Evolutionary conservation across 2,888 invertebrate genomes (phyloP), one percentile per base, ranked within the genome.

Genomic region (Andrena bucephala): DNA sequence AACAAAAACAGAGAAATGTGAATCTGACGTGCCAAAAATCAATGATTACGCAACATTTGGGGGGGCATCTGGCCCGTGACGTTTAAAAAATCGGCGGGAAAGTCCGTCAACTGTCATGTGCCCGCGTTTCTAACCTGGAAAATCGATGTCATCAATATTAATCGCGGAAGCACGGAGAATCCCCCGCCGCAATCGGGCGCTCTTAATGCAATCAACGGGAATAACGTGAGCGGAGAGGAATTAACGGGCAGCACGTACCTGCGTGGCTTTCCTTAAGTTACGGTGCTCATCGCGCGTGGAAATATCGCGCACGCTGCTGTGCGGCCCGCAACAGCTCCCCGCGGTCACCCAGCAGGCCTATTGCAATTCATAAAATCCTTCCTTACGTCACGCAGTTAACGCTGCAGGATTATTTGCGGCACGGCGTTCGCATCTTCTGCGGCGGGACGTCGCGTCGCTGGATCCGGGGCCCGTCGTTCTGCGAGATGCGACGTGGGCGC

Each of bases 1-100:
- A 27, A 8, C 4, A 5, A 57, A 13, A 10, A 5, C 13, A 20
- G 0, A 13, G 29, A 3, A 8, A 50, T 70, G 60, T 20, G 24
- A 70, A 70, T 70, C 48, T 29, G 36, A 20, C 59, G 8, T 7
- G 0, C 48, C 7, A 60, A 60, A 70, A 31, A 70, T 70, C 48
- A 8, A 65, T 16, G 16, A 60, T 59, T 20, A 20, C 59, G 36
- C 20, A 29, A 67, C 33, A 31, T 42, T 63, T 1, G 2, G 13
- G 60, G 6, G 27, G 29, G 27, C 13, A 57, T 16, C 36, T 8
- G 0, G 33, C 33, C 57, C 13, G 16, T 54, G 63, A 66, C 8
- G 54, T 59, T 85, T 85, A 52, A 54, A 77, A 84, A 83, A 81
- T 66, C 76, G 87, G 87, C 87, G 87, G 85, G 87, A 87, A 87